These are phyloP conservation scores for Thysanoteuthis rhombus DNA, from an alignment of 2,888 invertebrate species.

Conservation along the genomic window DNA sequence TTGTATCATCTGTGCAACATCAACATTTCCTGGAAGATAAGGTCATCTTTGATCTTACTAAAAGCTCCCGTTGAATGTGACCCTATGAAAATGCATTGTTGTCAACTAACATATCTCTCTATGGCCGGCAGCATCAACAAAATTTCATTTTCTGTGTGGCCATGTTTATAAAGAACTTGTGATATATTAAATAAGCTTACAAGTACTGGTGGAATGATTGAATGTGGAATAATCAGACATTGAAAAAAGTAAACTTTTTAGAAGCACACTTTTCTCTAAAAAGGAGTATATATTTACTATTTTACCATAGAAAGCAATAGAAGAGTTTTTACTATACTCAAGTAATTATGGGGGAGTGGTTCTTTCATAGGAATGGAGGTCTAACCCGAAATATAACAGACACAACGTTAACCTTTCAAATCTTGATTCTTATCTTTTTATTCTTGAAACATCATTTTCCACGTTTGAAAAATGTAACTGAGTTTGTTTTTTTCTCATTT, in stretches of 20 bases:
- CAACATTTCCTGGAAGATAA: background rate
- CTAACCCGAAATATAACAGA: too few species aligned
- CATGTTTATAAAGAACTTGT: background rate
- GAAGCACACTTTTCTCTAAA: background rate
- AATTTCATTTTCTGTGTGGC: background rate
- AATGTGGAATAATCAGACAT: background rate
- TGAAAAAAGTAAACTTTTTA: background rate
- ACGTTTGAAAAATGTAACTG: too few species aligned
- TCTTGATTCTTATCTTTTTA: too few species aligned
- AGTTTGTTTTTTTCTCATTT: too few species aligned
- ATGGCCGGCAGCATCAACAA: background rate
- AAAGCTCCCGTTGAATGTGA: background rate
- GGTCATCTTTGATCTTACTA: slow-evolving; percentile 12
- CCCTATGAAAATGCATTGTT: background rate
- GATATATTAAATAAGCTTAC: background rate
- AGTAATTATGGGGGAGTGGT: too few species aligned
- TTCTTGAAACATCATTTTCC: too few species aligned
- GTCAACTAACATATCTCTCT: background rate
- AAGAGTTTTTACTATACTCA: too few species aligned
- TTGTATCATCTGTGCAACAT: background rate
- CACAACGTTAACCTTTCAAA: too few species aligned
- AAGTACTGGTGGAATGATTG: background rate
- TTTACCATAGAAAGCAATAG: too few species aligned
- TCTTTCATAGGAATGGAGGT: too few species aligned
- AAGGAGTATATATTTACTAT: too few species aligned